Evolutionary conservation across 2,113 vertebrate species (phyloP).

Genomic region (Stigmatopora argus): DNA sequence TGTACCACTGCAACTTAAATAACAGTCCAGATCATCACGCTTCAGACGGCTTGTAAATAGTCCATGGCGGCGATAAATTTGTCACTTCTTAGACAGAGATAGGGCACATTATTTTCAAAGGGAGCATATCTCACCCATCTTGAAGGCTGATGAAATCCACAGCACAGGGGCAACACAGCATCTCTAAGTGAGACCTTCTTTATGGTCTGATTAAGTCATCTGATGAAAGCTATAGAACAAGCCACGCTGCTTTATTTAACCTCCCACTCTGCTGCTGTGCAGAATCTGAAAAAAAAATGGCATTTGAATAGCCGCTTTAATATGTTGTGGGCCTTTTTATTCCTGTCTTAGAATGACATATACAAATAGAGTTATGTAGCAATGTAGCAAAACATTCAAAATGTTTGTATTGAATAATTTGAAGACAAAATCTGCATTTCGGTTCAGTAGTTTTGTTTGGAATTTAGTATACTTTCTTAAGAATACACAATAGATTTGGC

Average conservation of each 20-base stretch:
- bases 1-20: slow-evolving; percentile 55
- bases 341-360: slow-evolving; percentile 15
- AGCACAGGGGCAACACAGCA: slow-evolving; percentile 49
- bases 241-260: slow-evolving; percentile 50
- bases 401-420: slow-evolving; percentile 19
- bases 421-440: slow-evolving; percentile 4
- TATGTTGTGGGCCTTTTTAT: slow-evolving; percentile 43
- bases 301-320: slow-evolving; percentile 37
- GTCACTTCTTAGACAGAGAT: slow-evolving; percentile 63
- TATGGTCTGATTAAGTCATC: slow-evolving; percentile 69
- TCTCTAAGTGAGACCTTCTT: slow-evolving; percentile 62
- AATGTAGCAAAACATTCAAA: background rate
- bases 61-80: slow-evolving; percentile 63
- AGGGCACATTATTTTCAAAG: slow-evolving; percentile 71
- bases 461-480: slow-evolving; percentile 5
- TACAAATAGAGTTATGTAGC: background rate
- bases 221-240: slow-evolving; percentile 44
- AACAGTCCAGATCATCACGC: slow-evolving; percentile 57
- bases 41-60: slow-evolving; percentile 67
- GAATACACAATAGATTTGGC: background rate
- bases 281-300: slow-evolving; percentile 41
- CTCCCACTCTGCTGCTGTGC: slow-evolving; percentile 41
- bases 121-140: slow-evolving; percentile 69
- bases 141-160: slow-evolving; percentile 64
- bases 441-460: slow-evolving; percentile 8